Conservation (phyloP, 2,113 vertebrate genomes). For the Oryzias woworae region DNA sequence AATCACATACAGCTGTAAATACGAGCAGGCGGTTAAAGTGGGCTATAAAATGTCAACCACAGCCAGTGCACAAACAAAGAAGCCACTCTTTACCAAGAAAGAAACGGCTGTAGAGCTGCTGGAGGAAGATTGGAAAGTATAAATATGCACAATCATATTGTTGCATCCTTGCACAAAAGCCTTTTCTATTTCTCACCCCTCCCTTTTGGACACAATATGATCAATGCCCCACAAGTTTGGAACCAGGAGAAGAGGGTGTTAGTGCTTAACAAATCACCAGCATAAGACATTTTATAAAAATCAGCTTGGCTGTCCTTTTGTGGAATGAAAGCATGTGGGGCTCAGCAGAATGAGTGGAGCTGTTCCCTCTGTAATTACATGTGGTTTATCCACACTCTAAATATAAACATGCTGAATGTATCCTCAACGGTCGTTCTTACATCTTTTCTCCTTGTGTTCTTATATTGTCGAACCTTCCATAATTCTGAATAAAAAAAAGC, state of each 20-base stretch:
- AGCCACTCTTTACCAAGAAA: constrained; percentile 44
- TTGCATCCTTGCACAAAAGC: constrained; percentile 38
- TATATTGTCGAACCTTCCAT: constrained; percentile 33
- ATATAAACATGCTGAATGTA: constrained; percentile 46
- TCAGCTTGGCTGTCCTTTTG: constrained; percentile 30
- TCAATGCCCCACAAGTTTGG: constrained; percentile 27
- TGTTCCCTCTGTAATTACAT: constrained; percentile 64
- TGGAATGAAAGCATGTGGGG: constrained; percentile 41
- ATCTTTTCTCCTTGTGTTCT: constrained; percentile 15
- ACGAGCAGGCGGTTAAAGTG: constrained; percentile 30
- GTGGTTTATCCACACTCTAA: constrained; percentile 63
- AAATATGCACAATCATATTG: constrained; percentile 48
- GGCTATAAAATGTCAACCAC: constrained; percentile 49
- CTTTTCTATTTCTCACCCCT: constrained; percentile 18
- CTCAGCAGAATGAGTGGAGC: constrained; percentile 49
- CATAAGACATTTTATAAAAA: constrained; percentile 38
- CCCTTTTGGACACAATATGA: constrained; percentile 15
- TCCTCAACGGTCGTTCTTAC: constrained; percentile 23
- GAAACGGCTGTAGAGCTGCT: constrained; percentile 47
- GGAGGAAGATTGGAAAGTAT: constrained; percentile 50
- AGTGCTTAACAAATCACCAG: constrained; percentile 37
- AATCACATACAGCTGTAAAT: constrained; percentile 50
- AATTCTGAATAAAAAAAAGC: constrained; percentile 14
- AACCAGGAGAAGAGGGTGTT: constrained; percentile 32
- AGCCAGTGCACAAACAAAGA: constrained; percentile 55